Evolutionary conservation across 2,888 invertebrate genomes (phyloP), one percentile per base, ranked within the genome.

Genomic region (Euphydryas editha): DNA sequence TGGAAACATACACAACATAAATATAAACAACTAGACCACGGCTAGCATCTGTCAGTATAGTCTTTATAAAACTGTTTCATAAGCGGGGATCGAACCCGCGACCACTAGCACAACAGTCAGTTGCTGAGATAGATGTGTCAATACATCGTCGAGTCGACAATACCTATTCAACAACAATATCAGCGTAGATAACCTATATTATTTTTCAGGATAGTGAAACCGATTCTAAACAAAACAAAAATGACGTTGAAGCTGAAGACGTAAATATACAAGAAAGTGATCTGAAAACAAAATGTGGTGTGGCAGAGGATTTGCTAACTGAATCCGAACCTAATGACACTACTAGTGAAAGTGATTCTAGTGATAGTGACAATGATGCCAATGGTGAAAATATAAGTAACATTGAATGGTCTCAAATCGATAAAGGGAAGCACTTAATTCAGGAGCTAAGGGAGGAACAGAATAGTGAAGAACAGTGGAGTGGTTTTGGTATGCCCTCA

Each of bases 381-480:
- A 59, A 71, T 24, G 62, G 67, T 47, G 65, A 65, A 64, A 18
- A 65, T 46, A 59, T 67, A 57, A 78, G 72, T 0, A 82, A 84
- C 70, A 91, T 92, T 17, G 86, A 89, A 68, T 93, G 93, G 93
- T 87, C 90, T 0, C 79, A 84, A 24, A 37, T 79, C 10, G 83
- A 86, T 15, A 72, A 73, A 0, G 82, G 82, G 2, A 85, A 82
- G 67, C 76, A 75, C 1, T 73, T 92, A n/a, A 79, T 93, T 0
- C 93, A 93, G 65, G 93, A 92, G 72, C 75, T 93, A 2, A 83
- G 75, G 1, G 81, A 80, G 0, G 84, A 85, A 20, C 71, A 71
- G 2, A 75, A 70, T 0, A 68, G 75, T 0, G 80, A 82, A 17
- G 87, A 88, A n/a, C 83, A 79, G 63, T 91, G 92, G 91, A 72